Evolutionary conservation across 2,888 invertebrate genomes (phyloP).

Genomic region (Spodoptera picta): DNA sequence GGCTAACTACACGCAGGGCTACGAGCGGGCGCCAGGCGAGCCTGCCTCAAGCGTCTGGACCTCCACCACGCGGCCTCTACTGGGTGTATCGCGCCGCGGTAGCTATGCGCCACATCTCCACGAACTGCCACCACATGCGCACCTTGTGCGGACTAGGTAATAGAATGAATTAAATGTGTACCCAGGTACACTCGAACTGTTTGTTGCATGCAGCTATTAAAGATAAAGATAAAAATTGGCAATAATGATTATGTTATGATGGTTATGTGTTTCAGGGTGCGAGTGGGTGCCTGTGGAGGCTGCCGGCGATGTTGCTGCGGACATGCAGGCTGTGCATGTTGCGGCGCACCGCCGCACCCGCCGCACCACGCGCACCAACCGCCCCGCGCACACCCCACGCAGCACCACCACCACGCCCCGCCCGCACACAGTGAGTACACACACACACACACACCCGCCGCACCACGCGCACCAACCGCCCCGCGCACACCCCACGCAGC

Average conservation of each 20-base stretch:
- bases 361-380: conserved; percentile 55
- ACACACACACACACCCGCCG: too few species aligned
- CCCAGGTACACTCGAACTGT: too few species aligned
- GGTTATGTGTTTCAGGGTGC: conserved; percentile 59
- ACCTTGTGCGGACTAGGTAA: conserved; percentile 70
- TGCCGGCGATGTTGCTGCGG: conserved; percentile 78
- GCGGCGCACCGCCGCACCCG: conserved; percentile 41
- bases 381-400: conserved; percentile 41
- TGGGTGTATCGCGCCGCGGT: conserved; percentile 47
- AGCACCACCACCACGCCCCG: conserved; percentile 54
- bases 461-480: too few species aligned
- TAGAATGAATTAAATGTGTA: too few species aligned
- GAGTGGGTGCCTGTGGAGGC: conserved; percentile 66
- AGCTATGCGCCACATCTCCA: conserved; percentile 37
- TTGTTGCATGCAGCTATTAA: too few species aligned
- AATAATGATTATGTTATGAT: background rate
- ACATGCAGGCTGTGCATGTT: conserved; percentile 53
- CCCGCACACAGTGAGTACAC: conserved; percentile 56
- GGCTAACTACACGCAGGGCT: conserved; percentile 31
- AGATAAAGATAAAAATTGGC: background rate
- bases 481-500: too few species aligned
- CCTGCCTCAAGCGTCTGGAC: conserved; percentile 24
- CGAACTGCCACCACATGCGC: conserved; percentile 59
- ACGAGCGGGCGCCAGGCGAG: conserved; percentile 11
- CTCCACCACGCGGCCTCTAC: conserved; percentile 36